Evolutionary conservation across 2,888 invertebrate species (phyloP).

Genomic region (Aleiodes testaceus): DNA sequence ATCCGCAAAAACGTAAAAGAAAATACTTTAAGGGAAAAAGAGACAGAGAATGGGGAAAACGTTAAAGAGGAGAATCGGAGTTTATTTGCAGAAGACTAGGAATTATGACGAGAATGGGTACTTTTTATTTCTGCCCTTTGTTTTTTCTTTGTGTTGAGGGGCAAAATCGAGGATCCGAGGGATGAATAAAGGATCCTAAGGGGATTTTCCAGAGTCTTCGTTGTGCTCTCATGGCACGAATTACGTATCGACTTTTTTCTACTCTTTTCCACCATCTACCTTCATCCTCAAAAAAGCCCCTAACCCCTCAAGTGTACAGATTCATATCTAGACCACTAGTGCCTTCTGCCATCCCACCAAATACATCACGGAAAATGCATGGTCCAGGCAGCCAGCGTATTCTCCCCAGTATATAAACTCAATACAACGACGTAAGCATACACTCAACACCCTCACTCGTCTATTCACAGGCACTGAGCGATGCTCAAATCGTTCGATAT

Average conservation of each 20-base stretch:
- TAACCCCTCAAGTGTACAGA: slow-evolving; percentile 12
- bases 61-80: slow-evolving; percentile 17
- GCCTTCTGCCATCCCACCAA: slow-evolving; percentile 40
- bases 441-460: slow-evolving; percentile 20
- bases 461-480: slow-evolving; percentile 22
- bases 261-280: neutral
- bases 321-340: slow-evolving; percentile 26
- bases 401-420: neutral
- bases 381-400: slow-evolving; percentile 33
- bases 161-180: slow-evolving; percentile 25
- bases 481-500: slow-evolving; percentile 25
- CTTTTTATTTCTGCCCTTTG: neutral
- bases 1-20: slow-evolving; percentile 26
- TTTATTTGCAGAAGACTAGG: slow-evolving; percentile 33
- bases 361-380: slow-evolving; percentile 43
- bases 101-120: slow-evolving; percentile 38
- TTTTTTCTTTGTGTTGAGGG: slow-evolving; percentile 20
- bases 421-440: slow-evolving; percentile 5
- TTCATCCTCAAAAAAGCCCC: neutral
- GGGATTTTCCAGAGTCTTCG: slow-evolving; percentile 42
- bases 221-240: slow-evolving; percentile 48
- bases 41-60: neutral
- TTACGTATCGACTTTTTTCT: slow-evolving; percentile 51
- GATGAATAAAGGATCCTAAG: slow-evolving; percentile 51
- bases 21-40: neutral